These are phyloP conservation scores for Penaeus vannamei DNA, from an alignment of 1,140 invertebrate species.

Conservation along the genomic window DNA sequence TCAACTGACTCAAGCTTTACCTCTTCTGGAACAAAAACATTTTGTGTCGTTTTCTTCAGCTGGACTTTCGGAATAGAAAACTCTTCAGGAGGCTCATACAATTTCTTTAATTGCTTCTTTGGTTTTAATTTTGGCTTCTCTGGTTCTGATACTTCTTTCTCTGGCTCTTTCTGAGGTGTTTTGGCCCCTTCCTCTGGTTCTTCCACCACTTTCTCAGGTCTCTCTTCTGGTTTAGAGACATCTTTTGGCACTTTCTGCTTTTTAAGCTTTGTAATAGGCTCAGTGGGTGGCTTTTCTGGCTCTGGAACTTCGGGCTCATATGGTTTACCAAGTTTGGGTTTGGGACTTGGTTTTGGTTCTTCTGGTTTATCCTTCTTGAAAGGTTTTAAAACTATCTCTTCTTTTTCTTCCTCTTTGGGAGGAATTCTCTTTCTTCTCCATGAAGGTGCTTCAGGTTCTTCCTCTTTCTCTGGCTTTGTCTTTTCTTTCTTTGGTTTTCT, in stretches of 20 bases:
- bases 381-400: slow-evolving; percentile 73
- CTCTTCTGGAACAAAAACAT: slow-evolving; percentile 31
- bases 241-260: slow-evolving; percentile 24
- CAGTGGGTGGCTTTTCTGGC: slow-evolving; percentile 44
- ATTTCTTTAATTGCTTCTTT: neutral
- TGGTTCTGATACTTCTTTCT: neutral
- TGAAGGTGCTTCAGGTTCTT: slow-evolving; percentile 42
- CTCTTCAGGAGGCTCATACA: neutral
- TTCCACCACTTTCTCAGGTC: neutral
- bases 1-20: slow-evolving; percentile 29
- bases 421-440: slow-evolving; percentile 47
- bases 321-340: slow-evolving; percentile 71
- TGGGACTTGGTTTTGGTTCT: slow-evolving; percentile 69
- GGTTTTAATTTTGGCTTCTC: neutral
- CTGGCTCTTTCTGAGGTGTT: neutral
- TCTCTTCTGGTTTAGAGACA: slow-evolving; percentile 42
- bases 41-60: slow-evolving; percentile 26
- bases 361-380: slow-evolving; percentile 70
- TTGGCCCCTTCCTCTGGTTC: no score
- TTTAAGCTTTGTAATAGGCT: slow-evolving; percentile 54
- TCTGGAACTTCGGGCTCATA: slow-evolving; percentile 58
- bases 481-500: slow-evolving; percentile 34
- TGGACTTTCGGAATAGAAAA: slow-evolving; percentile 17
- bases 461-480: slow-evolving; percentile 52
- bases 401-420: slow-evolving; percentile 61